Evolutionary conservation across 2,797 vertebrate species (phyloP).

Genomic region (Hydrolagus colliei): DNA sequence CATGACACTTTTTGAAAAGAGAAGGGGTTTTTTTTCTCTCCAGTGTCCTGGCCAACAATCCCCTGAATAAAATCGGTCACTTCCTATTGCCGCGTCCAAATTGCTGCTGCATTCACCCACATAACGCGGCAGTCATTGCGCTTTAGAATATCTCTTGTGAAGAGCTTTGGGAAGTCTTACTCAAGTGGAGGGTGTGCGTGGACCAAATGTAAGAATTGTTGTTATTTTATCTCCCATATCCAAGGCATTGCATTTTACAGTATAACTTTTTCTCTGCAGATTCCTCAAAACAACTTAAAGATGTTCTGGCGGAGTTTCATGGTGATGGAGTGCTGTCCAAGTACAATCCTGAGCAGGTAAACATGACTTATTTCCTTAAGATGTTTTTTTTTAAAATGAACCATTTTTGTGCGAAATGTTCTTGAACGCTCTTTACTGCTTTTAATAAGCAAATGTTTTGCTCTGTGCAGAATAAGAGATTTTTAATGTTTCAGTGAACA

Average conservation of each 20-base stretch:
- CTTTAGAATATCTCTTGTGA: too few relatives aligned
- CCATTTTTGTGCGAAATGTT: not conserved
- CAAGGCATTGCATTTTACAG: too few relatives aligned
- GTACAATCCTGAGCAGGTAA: constrained; percentile 81
- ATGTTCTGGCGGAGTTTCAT: constrained; percentile 82
- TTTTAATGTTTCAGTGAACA: not conserved
- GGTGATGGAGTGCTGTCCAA: constrained; percentile 73
- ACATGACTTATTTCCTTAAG: constrained; percentile 33
- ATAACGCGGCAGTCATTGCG: too few relatives aligned
- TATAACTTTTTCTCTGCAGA: constrained; percentile 54
- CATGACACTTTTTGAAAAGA: too few relatives aligned
- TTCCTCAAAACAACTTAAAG: constrained; percentile 85
- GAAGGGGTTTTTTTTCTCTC: too few relatives aligned
- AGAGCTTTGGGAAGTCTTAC: too few relatives aligned
- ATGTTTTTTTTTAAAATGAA: not conserved
- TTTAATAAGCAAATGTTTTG: not conserved
- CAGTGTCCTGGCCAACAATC: too few relatives aligned
- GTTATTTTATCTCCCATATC: not conserved
- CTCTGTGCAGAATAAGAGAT: not conserved
- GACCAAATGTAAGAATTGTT: not conserved
- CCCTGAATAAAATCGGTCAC: too few relatives aligned
- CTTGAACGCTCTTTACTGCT: not conserved
- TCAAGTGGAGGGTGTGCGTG: not conserved
- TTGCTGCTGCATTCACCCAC: too few relatives aligned
- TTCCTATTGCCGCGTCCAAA: too few relatives aligned